These are phyloP conservation scores for Auanema freiburgensis DNA, from an alignment of 2,888 invertebrate genomes.

Conservation along the genomic window DNA sequence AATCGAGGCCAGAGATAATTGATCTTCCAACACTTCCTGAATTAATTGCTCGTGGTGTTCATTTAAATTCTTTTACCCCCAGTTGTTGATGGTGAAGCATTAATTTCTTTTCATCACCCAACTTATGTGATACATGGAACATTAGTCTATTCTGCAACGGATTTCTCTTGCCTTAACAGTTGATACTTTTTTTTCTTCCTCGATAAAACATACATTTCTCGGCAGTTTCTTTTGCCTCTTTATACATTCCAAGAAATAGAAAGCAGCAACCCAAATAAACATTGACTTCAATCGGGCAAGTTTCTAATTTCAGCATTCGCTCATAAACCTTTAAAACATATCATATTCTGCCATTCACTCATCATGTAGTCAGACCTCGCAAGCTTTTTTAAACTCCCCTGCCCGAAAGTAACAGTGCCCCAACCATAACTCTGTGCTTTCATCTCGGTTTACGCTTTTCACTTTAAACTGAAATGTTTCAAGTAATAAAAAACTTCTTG, in stretches of 20 bases:
- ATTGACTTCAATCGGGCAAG: slow-evolving; percentile 70
- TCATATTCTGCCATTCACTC: neutral
- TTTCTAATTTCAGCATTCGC: slow-evolving; percentile 68
- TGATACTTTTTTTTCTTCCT: neutral
- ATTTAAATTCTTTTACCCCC: slow-evolving; percentile 65
- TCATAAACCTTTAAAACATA: slow-evolving; percentile 66
- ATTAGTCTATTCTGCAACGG: slow-evolving; percentile 78
- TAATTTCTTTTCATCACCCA: slow-evolving; percentile 82
- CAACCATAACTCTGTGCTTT: slow-evolving; percentile 74
- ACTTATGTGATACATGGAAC: slow-evolving; percentile 91
- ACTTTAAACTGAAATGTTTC: slow-evolving; percentile 30
- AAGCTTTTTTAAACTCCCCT: slow-evolving; percentile 84
- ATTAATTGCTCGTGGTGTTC: slow-evolving; percentile 4
- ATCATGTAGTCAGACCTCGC: slow-evolving; percentile 70
- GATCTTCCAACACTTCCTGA: slow-evolving; percentile 84
- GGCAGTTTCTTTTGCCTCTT: slow-evolving; percentile 73
- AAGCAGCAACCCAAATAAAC: slow-evolving; percentile 89
- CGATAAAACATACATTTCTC: slow-evolving; percentile 64
- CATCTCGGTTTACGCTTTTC: slow-evolving; percentile 9
- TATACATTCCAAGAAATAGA: slow-evolving; percentile 87
- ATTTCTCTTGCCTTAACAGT: slow-evolving; percentile 67
- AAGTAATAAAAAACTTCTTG: too few species aligned
- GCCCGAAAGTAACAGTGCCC: slow-evolving; percentile 94
- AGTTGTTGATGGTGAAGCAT: slow-evolving; percentile 82
- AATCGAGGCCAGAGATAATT: slow-evolving; percentile 89